Evolutionary conservation across 2,888 invertebrate genomes (phyloP).

Genomic region (Sarcophaga carnaria): DNA sequence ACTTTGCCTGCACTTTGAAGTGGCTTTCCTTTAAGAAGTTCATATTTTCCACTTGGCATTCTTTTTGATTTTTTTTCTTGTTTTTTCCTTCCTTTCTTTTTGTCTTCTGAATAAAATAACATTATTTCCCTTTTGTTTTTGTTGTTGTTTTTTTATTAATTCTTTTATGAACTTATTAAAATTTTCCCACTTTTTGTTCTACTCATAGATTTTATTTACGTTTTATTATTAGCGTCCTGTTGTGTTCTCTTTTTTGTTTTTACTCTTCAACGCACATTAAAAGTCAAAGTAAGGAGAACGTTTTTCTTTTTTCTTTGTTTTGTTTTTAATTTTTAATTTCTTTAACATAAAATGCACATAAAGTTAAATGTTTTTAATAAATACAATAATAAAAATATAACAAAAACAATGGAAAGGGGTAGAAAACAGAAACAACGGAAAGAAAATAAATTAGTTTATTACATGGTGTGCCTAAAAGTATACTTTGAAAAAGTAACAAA

Average conservation of each 20-base stretch:
- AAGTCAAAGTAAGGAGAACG: constrained; percentile 58
- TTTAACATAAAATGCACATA: constrained; percentile 57
- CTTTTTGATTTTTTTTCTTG: neutral
- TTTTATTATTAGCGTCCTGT: too few relatives aligned
- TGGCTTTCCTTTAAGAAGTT: constrained; percentile 26
- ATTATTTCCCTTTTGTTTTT: neutral
- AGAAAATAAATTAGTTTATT: too few relatives aligned
- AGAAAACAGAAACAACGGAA: neutral
- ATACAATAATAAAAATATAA: neutral
- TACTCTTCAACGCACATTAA: constrained; percentile 27
- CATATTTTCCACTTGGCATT: constrained; percentile 4
- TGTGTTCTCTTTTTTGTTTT: too few relatives aligned
- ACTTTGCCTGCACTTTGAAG: constrained; percentile 10
- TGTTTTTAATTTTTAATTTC: constrained; percentile 55
- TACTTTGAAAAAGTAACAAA: constrained; percentile 21
- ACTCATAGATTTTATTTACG: too few relatives aligned
- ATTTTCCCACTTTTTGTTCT: neutral
- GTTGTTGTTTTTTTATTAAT: neutral
- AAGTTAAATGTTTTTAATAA: constrained; percentile 51
- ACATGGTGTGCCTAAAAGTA: constrained; percentile 7
- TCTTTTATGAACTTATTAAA: constrained; percentile 30
- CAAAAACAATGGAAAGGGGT: neutral
- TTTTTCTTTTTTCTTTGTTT: too few relatives aligned
- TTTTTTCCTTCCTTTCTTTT: neutral
- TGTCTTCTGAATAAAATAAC: too few relatives aligned